Evolutionary conservation across 2,888 invertebrate genomes (phyloP), one percentile per base, ranked within the genome.

Genomic region (Callyntrura sp.): DNA sequence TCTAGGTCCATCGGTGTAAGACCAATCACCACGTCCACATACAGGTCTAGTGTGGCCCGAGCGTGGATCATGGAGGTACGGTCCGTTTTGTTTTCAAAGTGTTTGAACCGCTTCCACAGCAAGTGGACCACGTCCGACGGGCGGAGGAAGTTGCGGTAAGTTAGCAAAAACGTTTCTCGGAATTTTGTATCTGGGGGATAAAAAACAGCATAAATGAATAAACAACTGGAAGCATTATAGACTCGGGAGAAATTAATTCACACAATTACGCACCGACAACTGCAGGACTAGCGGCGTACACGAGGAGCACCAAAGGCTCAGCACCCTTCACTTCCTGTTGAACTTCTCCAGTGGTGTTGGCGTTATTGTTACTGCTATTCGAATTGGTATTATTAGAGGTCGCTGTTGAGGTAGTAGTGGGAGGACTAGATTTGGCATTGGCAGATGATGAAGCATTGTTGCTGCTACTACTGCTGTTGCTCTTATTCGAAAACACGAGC

Each of bases 101-200:
- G 96, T 94, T 96, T 96, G 95, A 96, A 97, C 94, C 97, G 96
- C 94, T 97, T 96, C 94, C 98, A 97, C 87, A 99, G 95, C 94
- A 98, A 98, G 94, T 96, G 96, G 93, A 99, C 96, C 93, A 99
- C 96, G 93, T 97, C 97, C 94, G 96, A 95, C 28, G 99, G 98
- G 90, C 97, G 96, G 94, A 99, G 97, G 95, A 99, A 99, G 91
- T 99, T 99, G 93, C 99, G 96, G 95, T 99, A 99, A 90, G 99
- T 99, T 85, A 99, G 98, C 93, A 99, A 96, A 95, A 99, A 99
- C 92, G 99, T 99, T 96, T 99, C 99, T 95, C 98, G 98, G 95
- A 98, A 98, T 95, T 98, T 96, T 95, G 98, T 97, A 95, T 98
- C 98, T 98, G 95, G 25, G 94, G 94, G 25, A 14, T n/a, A n/a